Conservation (phyloP, 2,797 vertebrate species). For the Falco columbarius region DNA sequence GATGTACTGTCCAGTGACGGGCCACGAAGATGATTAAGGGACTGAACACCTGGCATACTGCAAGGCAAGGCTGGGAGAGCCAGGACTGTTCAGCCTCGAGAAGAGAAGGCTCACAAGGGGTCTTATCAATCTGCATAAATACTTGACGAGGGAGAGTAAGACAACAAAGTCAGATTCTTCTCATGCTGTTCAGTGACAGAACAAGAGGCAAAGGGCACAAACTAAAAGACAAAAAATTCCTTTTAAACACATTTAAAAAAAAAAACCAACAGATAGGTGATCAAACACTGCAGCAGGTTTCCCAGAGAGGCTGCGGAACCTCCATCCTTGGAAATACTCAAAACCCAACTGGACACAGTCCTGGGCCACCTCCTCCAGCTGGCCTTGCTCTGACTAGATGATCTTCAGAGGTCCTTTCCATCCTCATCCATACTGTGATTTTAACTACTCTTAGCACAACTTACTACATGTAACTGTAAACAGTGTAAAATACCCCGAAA, state of each 20-base stretch:
- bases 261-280: background rate
- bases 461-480: background rate
- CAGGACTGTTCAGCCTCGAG: background rate
- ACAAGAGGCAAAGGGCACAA: background rate
- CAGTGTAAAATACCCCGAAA: background rate
- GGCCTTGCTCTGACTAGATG: fast-evolving
- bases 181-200: background rate
- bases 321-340: background rate
- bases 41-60: background rate
- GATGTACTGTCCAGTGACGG: background rate
- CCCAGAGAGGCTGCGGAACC: background rate
- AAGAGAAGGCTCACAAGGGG: background rate
- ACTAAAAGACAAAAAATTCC: background rate
- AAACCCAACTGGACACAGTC: background rate
- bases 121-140: background rate
- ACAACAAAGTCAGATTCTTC: background rate
- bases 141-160: background rate
- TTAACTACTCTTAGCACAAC: background rate
- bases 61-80: background rate
- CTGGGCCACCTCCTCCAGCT: background rate
- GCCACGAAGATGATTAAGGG: background rate
- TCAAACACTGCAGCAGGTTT: background rate
- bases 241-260: background rate
- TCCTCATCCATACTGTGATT: background rate
- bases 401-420: background rate